Evolutionary conservation across 64 coral and sea anemone species (phyloP), one percentile per base, ranked within the genome.

Genomic region (Pocillopora damicornis): DNA sequence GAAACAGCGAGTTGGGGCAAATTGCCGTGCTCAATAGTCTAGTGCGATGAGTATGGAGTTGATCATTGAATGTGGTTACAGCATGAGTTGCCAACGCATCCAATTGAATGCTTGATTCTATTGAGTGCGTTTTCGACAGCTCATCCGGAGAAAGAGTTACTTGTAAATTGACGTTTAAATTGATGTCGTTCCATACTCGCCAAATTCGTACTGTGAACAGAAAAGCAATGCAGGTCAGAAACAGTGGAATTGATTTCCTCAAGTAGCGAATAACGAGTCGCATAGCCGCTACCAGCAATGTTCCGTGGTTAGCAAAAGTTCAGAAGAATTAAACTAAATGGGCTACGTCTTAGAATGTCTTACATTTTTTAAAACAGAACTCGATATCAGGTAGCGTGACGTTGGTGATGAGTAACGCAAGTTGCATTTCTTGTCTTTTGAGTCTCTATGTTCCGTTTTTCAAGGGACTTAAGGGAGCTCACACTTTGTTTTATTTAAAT

Each of bases 1-100:
- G 75, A 17, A 63, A 73, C 13, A 94, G 15, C 59, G 61, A 76
- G 25, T 15, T 82, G 15, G 88, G 88, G 59, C 93, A 94, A 63
- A 85, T 34, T 5, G 45, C 74, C 13, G 79, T 81, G 9, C 78
- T 90, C 56, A 82, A 23, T 20, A 90, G 30, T 37, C 75, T 90
- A 16, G 78, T 76, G 11, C 42, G 80, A 76, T 90, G 89, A 90
- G 84, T 66, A 11, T 57, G 73, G 1, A 65, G 89, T 58, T 84
- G 36, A 58, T 57, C 30, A 30, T 30, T 30, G 30, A 30, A 30
- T 30, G 30, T 30, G 22, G 42, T 72, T 12, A 62, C 17, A 11
- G 63, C 37, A 22, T 71, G 16, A 58, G 36, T 16, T 1, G 15
- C 1, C 57, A 71, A 58, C 14, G 81, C 37, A 23, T 5, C 22